A percentile compares a stretch with the other conserved stretches of the same genome.
Conservation (phyloP, 1,140 invertebrate genomes). For the Leptestheria dahalacensis region DNA sequence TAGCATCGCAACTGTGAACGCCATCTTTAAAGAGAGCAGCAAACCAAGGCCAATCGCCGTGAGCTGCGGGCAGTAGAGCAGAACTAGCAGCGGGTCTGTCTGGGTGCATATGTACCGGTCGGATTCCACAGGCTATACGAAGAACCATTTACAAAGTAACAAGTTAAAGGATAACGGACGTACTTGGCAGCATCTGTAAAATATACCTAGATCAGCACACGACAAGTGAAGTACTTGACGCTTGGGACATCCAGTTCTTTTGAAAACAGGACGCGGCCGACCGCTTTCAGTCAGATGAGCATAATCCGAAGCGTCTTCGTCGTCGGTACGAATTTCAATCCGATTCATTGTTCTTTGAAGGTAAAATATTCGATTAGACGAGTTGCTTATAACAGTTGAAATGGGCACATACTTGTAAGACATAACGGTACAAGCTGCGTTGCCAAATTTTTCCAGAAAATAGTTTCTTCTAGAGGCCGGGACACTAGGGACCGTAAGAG, state of each 20-base stretch:
- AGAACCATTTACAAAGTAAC: too few relatives aligned
- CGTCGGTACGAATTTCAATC: conserved; percentile 37
- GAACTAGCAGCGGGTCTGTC: conserved; percentile 43
- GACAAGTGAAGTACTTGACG: conserved; percentile 61
- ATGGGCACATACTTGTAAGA: conserved; percentile 34
- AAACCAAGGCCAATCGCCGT: conserved; percentile 70
- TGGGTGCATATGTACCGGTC: conserved; percentile 28
- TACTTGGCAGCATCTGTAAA: too few relatives aligned
- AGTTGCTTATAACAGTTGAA: neutral
- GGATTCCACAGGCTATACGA: conserved; percentile 62
- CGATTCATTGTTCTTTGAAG: conserved; percentile 35
- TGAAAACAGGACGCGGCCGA: conserved; percentile 38
- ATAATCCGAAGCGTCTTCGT: conserved; percentile 35
- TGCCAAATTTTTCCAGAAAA: conserved; percentile 47
- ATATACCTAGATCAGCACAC: conserved; percentile 53
- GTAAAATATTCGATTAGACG: too few relatives aligned
- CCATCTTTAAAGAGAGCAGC: conserved; percentile 64
- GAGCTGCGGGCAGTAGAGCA: conserved; percentile 16
- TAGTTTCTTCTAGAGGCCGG: conserved; percentile 29
- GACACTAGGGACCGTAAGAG: conserved; percentile 38
- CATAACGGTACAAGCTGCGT: conserved; percentile 55
- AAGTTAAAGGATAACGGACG: too few relatives aligned
- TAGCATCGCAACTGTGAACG: conserved; percentile 73
- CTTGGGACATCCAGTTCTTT: conserved; percentile 51
- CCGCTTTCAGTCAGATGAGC: conserved; percentile 55